A percentile compares a stretch with the other conserved stretches of the same genome.
phyloP scores from a whole-genome alignment of 2,113 vertebrate species.

The Hiodon alosoides region DNA sequence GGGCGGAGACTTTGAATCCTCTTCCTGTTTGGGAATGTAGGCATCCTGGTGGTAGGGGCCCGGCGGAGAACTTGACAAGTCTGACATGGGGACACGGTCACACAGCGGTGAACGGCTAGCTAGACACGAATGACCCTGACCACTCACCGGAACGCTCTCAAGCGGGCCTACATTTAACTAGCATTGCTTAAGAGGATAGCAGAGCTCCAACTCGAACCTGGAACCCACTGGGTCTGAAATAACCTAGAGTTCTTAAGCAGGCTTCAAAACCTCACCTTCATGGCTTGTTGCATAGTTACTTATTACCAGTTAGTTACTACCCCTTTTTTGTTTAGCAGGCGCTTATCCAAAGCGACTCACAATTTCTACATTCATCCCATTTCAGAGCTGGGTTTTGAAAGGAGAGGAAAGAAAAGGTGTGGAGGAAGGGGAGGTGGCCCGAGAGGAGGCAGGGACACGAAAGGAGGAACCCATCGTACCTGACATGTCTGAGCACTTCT shows the following conservation, averaged over 20 bases:
- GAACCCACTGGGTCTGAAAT: too few species aligned
- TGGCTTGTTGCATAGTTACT: too few species aligned
- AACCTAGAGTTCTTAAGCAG: too few species aligned
- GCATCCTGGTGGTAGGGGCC: conserved; percentile 95
- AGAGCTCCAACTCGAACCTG: too few species aligned
- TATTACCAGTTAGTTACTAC: too few species aligned
- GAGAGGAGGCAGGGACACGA: too few species aligned
- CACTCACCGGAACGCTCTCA: background rate
- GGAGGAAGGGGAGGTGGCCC: too few species aligned
- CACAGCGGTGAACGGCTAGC: background rate
- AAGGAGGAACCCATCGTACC: conserved; percentile 52
- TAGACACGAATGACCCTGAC: too few species aligned
- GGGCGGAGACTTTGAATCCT: conserved; percentile 86
- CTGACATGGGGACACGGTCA: conserved; percentile 47
- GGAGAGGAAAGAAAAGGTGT: background rate
- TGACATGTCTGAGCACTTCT: conserved; percentile 90
- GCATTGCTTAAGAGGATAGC: too few species aligned
- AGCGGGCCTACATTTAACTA: too few species aligned
- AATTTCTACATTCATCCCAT: background rate
- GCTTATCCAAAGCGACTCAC: background rate
- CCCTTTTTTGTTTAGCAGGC: background rate
- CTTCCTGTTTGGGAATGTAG: conserved; percentile 86
- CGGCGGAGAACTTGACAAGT: conserved; percentile 91
- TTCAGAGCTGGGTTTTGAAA: background rate
- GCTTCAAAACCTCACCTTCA: too few species aligned